Evolutionary conservation across 2,113 vertebrate species (phyloP).

Genomic region (Eonycteris spelaea): DNA sequence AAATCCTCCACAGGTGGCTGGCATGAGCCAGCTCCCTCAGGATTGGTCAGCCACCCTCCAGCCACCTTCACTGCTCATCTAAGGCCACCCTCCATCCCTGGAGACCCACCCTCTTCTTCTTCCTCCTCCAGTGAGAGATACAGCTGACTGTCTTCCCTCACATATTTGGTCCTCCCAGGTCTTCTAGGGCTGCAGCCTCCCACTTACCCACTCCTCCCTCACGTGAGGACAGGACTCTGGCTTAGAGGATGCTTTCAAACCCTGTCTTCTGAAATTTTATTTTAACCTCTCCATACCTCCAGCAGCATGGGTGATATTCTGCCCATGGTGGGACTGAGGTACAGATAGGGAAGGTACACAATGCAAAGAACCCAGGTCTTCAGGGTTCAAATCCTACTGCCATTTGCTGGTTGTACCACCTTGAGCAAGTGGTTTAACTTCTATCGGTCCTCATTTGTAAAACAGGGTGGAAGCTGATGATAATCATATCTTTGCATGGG

Average conservation of each 20-base stretch:
- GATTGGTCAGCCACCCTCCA: neutral
- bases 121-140: neutral
- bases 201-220: too few relatives aligned
- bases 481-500: neutral
- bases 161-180: accelerated
- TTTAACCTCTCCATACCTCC: neutral
- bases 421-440: neutral
- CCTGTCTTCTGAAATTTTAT: neutral
- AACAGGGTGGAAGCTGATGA: neutral
- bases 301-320: neutral
- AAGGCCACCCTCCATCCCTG: neutral
- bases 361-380: neutral
- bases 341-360: neutral
- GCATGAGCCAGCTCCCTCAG: neutral
- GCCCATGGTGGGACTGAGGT: neutral
- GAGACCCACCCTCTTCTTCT: neutral
- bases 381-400: neutral
- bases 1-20: neutral
- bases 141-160: neutral
- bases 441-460: neutral
- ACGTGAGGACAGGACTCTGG: neutral
- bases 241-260: neutral
- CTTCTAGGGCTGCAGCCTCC: neutral
- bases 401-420: neutral
- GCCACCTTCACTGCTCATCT: neutral